Evolutionary conservation across 2,797 vertebrate genomes (phyloP), one percentile per base, ranked within the genome.

Genomic region (Siniperca obscura): DNA sequence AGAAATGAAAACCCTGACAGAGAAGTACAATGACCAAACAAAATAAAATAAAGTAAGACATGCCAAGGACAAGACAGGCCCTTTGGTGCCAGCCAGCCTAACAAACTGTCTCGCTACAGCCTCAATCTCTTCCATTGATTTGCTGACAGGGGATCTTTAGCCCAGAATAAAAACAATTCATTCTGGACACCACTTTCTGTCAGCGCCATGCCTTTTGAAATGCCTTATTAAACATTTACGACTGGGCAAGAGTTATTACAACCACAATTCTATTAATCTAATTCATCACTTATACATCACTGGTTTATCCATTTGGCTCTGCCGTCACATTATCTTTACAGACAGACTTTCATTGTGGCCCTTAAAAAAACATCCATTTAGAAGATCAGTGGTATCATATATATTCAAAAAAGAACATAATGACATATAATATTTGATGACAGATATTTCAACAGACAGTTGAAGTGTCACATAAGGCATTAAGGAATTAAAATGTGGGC

Each of bases 141-240:
- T 85, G 78, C 88, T 88, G 87, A 88, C 83, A 84, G 86, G 4
- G 50, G 78, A 76, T 87, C 85, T 91, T 89, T 87, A 86, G 78
- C 83, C 74, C 65, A 1, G 19, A 87, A 89, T 78, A 65, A 85
- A 84, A 89, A 70, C 60, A 22, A 83, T 87, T 66, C 66, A 79
- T 83, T 70, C 55, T 59, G 59, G 64, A 76, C 87, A 53, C 65
- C 64, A 22, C 70, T 74, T 68, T 87, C 81, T 82, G 80, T 85
- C 83, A 77, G 84, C 21, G 11, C 76, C 2, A 42, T 79, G 80
- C 87, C 84, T 88, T 81, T 76, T 70, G 9, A 86, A 86, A 87
- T 74, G 79, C 59, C 83, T 76, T 86, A 82, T 89, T 87, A 89
- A 90, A 91, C 76, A 87, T 92, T 89, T 87, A 91, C 42, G 64